Percentiles rank a stretch among this genome's conserved stretches.
Evolutionary conservation across 2,888 invertebrate species (phyloP).

Genomic region (Hypercompe scribonia): DNA sequence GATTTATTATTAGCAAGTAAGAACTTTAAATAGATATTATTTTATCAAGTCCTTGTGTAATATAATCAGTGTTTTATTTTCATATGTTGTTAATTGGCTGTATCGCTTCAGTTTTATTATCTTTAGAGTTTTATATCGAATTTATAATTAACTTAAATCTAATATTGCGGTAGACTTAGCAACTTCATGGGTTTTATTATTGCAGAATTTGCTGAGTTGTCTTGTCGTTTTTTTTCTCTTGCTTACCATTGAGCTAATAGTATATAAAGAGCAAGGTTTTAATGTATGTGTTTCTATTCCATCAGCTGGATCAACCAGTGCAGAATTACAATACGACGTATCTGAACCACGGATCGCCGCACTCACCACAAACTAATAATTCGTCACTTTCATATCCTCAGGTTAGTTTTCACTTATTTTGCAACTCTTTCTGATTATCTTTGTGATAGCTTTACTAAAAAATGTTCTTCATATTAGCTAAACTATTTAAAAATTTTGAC

Average conservation of each 20-base stretch:
- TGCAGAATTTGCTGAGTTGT: slow-evolving; percentile 63
- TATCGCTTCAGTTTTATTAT: slow-evolving; percentile 46
- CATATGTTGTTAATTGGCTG: slow-evolving; percentile 52
- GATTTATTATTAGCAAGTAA: slow-evolving; percentile 41
- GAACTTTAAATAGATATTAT: slow-evolving; percentile 39
- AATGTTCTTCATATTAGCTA: neutral
- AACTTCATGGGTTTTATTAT: slow-evolving; percentile 55
- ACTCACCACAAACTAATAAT: slow-evolving; percentile 79
- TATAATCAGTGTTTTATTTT: slow-evolving; percentile 52
- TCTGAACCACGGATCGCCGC: slow-evolving; percentile 81
- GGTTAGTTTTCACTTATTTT: slow-evolving; percentile 54
- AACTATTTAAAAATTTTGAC: neutral
- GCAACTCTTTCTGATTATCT: neutral
- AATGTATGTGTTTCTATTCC: slow-evolving; percentile 41
- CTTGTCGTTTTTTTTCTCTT: slow-evolving; percentile 58
- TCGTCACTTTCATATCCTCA: slow-evolving; percentile 80
- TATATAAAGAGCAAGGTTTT: slow-evolving; percentile 28
- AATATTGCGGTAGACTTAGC: slow-evolving; percentile 50
- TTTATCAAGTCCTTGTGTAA: slow-evolving; percentile 38
- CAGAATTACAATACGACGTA: slow-evolving; percentile 79
- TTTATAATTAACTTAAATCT: slow-evolving; percentile 26
- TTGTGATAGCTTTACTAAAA: no score
- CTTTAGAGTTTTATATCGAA: slow-evolving; percentile 38
- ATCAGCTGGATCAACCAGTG: slow-evolving; percentile 78
- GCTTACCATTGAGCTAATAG: slow-evolving; percentile 50